A percentile compares a stretch with the other conserved stretches of the same genome.
Conservation (phyloP, 1,140 invertebrate species). For the Lanistes nyassanus region DNA sequence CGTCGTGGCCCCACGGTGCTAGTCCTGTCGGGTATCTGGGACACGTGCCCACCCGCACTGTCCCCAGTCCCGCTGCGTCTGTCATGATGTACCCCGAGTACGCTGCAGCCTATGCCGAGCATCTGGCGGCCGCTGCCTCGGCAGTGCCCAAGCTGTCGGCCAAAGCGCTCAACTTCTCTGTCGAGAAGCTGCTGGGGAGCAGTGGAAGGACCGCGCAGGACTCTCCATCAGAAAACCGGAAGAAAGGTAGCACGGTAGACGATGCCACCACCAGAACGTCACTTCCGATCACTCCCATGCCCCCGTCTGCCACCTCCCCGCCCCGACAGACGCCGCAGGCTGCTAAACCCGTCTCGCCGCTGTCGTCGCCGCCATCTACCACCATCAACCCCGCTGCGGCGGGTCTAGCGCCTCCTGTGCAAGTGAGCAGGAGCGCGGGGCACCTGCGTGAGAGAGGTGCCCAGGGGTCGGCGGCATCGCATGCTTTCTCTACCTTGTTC, state of each 20-base stretch:
- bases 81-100: slow-evolving; percentile 20
- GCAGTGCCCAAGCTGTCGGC: slow-evolving; percentile 21
- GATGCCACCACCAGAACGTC: too few relatives aligned
- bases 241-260: too few relatives aligned
- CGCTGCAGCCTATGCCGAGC: slow-evolving; percentile 22
- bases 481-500: slow-evolving; percentile 2
- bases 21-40: slow-evolving; percentile 2
- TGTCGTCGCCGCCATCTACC: not conserved
- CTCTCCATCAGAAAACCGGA: not conserved
- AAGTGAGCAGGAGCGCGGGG: not conserved
- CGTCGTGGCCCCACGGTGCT: slow-evolving; percentile 4
- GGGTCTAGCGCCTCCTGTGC: not conserved
- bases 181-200: slow-evolving; percentile 19
- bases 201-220: not conserved
- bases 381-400: too few relatives aligned
- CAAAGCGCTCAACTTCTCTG: slow-evolving; percentile 21
- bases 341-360: not conserved
- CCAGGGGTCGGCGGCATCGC: not conserved
- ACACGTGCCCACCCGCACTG: slow-evolving; percentile 11
- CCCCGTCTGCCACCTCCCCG: too few relatives aligned
- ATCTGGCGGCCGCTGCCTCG: slow-evolving; percentile 15
- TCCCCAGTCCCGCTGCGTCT: slow-evolving; percentile 6
- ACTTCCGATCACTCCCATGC: too few relatives aligned
- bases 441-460: slow-evolving; percentile 11
- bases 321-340: too few relatives aligned